phyloP scores from a whole-genome alignment of 1,140 invertebrate species.

The Heliconius himera region DNA sequence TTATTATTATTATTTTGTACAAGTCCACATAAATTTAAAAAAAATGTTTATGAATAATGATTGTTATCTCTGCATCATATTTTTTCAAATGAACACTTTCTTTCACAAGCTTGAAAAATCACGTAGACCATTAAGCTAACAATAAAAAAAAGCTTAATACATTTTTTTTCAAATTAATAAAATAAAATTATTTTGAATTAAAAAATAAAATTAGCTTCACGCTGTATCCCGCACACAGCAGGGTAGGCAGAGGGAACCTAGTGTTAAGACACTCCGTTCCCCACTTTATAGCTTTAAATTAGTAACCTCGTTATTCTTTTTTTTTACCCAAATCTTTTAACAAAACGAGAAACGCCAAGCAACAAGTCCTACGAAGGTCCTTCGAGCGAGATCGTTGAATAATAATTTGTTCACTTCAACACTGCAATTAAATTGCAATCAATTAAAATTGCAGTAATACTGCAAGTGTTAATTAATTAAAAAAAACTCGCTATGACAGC shows the following conservation, averaged over 20 bases:
- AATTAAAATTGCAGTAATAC: conserved; percentile 36
- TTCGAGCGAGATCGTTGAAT: not conserved
- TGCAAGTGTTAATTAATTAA: conserved; percentile 37
- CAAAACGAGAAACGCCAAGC: not conserved
- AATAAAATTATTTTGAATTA: too few relatives aligned
- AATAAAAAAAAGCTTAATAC: not conserved
- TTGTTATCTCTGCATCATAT: too few relatives aligned
- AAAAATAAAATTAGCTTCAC: too few relatives aligned
- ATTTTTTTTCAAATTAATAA: not conserved
- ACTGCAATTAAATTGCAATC: conserved; percentile 27
- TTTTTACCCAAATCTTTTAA: not conserved
- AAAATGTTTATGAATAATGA: too few relatives aligned
- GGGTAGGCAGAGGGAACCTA: too few relatives aligned
- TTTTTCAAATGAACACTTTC: not conserved
- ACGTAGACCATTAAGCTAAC: too few relatives aligned
- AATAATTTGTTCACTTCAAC: conserved; percentile 18
- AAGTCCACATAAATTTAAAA: too few relatives aligned
- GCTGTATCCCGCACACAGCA: too few relatives aligned
- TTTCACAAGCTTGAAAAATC: not conserved
- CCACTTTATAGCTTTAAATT: too few relatives aligned
- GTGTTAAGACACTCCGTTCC: too few relatives aligned
- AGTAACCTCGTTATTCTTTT: too few relatives aligned
- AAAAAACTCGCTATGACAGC: conserved; percentile 22
- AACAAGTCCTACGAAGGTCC: not conserved
- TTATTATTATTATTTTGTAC: too few relatives aligned